phyloP scores from a whole-genome alignment of 1,140 invertebrate genomes.

The Polyergus mexicanus region DNA sequence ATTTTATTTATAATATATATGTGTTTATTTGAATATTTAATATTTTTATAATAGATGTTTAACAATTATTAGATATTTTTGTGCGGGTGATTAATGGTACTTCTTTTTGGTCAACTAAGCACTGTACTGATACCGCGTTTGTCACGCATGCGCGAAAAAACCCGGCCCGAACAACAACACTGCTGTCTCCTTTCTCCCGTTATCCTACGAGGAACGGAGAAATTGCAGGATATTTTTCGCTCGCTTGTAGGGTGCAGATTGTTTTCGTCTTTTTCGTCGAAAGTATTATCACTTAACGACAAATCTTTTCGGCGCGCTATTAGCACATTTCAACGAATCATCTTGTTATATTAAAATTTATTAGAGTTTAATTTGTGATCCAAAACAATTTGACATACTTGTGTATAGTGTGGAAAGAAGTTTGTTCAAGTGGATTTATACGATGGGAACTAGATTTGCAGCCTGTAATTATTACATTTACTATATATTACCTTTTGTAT shows the following conservation, averaged over 20 bases:
- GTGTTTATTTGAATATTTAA: too few species aligned
- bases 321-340: not conserved
- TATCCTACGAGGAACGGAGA: too few species aligned
- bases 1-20: too few species aligned
- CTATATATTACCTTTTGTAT: not conserved
- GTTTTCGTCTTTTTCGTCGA: not conserved
- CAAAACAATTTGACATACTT: not conserved
- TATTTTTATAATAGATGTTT: too few species aligned
- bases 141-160: too few species aligned
- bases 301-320: not conserved
- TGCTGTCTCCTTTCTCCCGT: too few species aligned
- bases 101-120: too few species aligned
- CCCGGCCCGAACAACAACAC: too few species aligned
- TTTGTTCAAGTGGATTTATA: constrained; percentile 4
- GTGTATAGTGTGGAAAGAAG: not conserved
- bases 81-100: too few species aligned
- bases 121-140: too few species aligned
- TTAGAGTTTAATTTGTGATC: not conserved
- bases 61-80: too few species aligned
- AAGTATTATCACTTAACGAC: not conserved
- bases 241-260: not conserved
- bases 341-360: not conserved
- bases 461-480: constrained; percentile 82
- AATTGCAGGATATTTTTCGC: too few species aligned
- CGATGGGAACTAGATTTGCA: constrained; percentile 86